Evolutionary conservation across 2,113 vertebrate species (phyloP).

Genomic region (Meleagris gallopavo): DNA sequence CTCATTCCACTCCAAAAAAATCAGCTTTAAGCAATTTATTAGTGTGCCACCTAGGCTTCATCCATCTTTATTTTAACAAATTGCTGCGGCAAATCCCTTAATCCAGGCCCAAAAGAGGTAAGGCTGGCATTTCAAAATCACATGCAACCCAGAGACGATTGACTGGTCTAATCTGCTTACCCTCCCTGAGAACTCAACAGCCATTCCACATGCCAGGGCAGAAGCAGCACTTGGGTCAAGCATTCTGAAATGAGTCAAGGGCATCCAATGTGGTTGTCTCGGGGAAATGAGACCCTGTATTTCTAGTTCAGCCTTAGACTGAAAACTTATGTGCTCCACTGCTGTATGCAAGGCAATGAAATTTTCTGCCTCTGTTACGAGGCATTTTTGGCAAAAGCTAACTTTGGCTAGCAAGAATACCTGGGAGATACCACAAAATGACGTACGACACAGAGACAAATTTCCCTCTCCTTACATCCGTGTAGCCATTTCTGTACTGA

Average conservation of each 20-base stretch:
- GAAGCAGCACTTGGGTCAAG: constrained; percentile 48
- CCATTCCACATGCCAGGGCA: constrained; percentile 45
- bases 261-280: not conserved
- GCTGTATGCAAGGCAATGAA: not conserved
- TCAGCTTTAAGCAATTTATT: constrained; percentile 78
- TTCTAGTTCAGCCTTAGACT: not conserved
- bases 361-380: not conserved
- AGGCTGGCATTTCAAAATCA: constrained; percentile 71
- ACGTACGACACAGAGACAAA: not conserved
- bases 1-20: constrained; percentile 64
- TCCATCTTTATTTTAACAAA: constrained; percentile 78
- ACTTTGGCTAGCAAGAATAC: not conserved
- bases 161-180: constrained; percentile 77
- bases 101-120: constrained; percentile 71
- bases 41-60: constrained; percentile 65
- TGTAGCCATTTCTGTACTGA: accelerated
- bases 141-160: constrained; percentile 65
- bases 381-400: not conserved
- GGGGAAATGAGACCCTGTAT: not conserved
- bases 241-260: constrained; percentile 10
- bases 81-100: constrained; percentile 80
- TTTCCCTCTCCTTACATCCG: not conserved
- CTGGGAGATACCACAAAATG: not conserved
- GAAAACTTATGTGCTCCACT: not conserved
- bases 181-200: constrained; percentile 40